Evolutionary conservation across 2,797 vertebrate genomes (phyloP).

Genomic region (Enteromius mattozi): DNA sequence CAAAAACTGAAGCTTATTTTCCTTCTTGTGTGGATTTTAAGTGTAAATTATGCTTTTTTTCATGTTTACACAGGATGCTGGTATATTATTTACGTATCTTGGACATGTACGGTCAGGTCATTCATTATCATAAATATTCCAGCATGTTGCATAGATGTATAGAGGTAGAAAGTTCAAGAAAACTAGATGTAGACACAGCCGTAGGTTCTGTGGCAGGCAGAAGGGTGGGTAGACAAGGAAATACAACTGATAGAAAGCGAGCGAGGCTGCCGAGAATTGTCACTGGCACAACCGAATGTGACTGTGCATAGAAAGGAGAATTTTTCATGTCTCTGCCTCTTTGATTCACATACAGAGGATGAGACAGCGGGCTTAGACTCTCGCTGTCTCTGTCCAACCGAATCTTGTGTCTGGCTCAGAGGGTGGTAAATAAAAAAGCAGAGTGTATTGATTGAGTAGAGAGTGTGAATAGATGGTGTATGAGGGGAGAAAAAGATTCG

Average conservation of each 20-base stretch:
- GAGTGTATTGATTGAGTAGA: slow-evolving; percentile 19
- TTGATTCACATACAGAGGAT: slow-evolving; percentile 48
- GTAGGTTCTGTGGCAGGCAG: neutral
- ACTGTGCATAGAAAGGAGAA: slow-evolving; percentile 45
- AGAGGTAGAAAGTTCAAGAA: slow-evolving; percentile 39
- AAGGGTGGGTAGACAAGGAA: slow-evolving; percentile 18
- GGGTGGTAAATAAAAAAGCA: slow-evolving; percentile 38
- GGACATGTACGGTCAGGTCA: slow-evolving; percentile 4
- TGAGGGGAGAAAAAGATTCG: neutral
- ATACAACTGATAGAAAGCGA: neutral
- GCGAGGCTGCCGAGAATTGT: slow-evolving; percentile 34
- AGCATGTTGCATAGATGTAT: slow-evolving; percentile 13
- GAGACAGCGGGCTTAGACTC: slow-evolving; percentile 41
- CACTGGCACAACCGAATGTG: slow-evolving; percentile 32
- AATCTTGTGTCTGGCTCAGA: slow-evolving; percentile 35
- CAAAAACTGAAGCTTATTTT: neutral
- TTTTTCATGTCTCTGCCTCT: slow-evolving; percentile 38
- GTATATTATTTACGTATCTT: slow-evolving; percentile 41
- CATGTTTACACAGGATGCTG: slow-evolving; percentile 26
- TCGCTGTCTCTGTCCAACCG: slow-evolving; percentile 34
- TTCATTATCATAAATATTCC: slow-evolving; percentile 47
- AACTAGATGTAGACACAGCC: slow-evolving; percentile 12
- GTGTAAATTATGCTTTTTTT: neutral
- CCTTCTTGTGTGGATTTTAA: neutral
- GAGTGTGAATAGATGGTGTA: neutral